Conservation (phyloP, 2,797 vertebrate genomes). For the Pampus argenteus region DNA sequence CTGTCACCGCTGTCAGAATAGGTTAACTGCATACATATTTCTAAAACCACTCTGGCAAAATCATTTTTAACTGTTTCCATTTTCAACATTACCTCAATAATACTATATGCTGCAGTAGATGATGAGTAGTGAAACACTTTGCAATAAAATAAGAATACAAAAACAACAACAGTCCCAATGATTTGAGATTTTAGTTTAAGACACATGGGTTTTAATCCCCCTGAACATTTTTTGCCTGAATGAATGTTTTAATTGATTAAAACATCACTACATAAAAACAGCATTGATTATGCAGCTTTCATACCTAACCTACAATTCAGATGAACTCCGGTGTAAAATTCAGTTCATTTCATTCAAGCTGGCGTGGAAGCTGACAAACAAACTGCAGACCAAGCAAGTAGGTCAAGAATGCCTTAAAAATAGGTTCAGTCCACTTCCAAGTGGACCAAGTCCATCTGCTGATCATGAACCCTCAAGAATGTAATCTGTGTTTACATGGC, state of each 20-base stretch:
- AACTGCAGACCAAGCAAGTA: background rate
- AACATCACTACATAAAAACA: background rate
- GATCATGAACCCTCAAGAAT: background rate
- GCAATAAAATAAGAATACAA: background rate
- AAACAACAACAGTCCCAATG: background rate
- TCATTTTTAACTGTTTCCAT: background rate
- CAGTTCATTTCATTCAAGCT: background rate
- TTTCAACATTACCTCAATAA: background rate
- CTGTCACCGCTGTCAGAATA: conserved; percentile 30
- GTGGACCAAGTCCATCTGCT: background rate
- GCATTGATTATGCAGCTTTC: background rate
- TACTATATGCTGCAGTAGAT: background rate
- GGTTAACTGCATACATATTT: conserved; percentile 21
- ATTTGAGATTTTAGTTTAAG: background rate
- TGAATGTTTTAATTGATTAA: conserved; percentile 5
- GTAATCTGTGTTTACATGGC: background rate
- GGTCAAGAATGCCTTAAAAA: background rate
- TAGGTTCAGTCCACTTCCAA: background rate
- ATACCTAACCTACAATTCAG: background rate
- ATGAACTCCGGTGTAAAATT: background rate
- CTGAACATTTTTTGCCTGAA: background rate
- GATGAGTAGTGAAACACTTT: background rate
- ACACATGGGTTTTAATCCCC: background rate
- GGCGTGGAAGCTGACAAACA: background rate
- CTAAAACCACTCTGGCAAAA: conserved; percentile 3